phyloP scores from a whole-genome alignment of 2,888 invertebrate species.

The Uropetala carovei region DNA sequence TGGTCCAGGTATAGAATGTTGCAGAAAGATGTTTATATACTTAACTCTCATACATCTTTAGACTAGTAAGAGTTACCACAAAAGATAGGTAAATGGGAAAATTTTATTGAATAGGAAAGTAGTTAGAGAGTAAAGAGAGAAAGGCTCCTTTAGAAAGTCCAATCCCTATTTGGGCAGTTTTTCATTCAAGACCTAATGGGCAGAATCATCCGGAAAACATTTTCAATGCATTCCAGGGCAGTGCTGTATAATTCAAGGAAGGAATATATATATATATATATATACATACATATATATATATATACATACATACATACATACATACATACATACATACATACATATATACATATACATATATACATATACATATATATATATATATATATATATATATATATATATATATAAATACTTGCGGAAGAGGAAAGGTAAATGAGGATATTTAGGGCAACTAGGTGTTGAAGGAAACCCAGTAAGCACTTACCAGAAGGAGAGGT shows the following conservation, averaged over 20 bases:
- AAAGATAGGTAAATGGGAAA: conserved; percentile 30
- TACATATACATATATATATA: too few relatives aligned
- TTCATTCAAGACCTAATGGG: conserved; percentile 2
- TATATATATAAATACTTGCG: too few relatives aligned
- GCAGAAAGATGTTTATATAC: conserved; percentile 48
- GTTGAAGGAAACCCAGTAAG: too few relatives aligned
- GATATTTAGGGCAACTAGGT: too few relatives aligned
- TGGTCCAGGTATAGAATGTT: conserved; percentile 62
- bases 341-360: too few relatives aligned
- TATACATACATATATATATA: too few relatives aligned
- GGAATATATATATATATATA: too few relatives aligned
- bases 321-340: too few relatives aligned
- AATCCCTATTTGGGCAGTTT: conserved; percentile 46
- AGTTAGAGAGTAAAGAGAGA: conserved; percentile 37
- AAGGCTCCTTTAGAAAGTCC: neutral
- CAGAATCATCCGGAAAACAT: conserved; percentile 40
- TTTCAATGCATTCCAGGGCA: conserved; percentile 49
- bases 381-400: too few relatives aligned
- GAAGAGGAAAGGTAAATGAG: too few relatives aligned
- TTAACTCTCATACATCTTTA: neutral
- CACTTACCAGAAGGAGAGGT: too few relatives aligned
- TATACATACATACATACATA: too few relatives aligned
- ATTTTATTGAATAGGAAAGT: neutral
- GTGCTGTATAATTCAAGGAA: conserved; percentile 1
- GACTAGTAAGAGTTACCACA: conserved; percentile 26